phyloP scores from a whole-genome alignment of 2,797 vertebrate species.

The Enteromius unitaeniatus region DNA sequence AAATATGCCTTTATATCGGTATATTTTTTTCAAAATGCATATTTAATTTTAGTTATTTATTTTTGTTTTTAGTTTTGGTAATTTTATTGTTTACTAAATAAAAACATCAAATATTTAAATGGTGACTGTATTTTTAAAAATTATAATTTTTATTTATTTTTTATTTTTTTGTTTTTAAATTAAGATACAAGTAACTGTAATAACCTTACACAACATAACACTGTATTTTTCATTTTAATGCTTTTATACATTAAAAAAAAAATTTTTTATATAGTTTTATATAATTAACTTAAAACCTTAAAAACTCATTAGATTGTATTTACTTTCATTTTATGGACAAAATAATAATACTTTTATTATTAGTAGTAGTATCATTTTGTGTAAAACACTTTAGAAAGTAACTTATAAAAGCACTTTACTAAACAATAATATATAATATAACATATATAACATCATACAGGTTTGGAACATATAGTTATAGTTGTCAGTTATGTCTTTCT shows the following conservation, averaged over 20 bases:
- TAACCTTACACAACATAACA: background rate
- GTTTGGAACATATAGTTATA: background rate
- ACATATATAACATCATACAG: background rate
- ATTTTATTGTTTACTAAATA: background rate
- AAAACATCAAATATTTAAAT: background rate
- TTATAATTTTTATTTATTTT: background rate
- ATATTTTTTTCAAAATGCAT: background rate
- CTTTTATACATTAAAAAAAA: background rate
- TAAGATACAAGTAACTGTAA: background rate
- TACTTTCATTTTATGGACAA: background rate
- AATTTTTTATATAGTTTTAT: background rate
- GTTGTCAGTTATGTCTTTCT: background rate
- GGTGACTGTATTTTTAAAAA: background rate
- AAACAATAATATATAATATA: too few species aligned
- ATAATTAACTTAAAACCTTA: background rate
- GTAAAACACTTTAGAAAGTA: background rate
- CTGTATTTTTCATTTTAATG: background rate
- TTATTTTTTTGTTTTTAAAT: background rate
- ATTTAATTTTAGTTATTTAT: too few species aligned
- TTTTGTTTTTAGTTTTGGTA: background rate
- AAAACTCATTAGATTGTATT: background rate
- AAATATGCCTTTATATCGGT: background rate
- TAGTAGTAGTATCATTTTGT: background rate
- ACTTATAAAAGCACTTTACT: background rate
- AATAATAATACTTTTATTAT: background rate